These are phyloP conservation scores for Agriopis aurantiaria DNA, from an alignment of 2,888 invertebrate species.

Conservation along the genomic window DNA sequence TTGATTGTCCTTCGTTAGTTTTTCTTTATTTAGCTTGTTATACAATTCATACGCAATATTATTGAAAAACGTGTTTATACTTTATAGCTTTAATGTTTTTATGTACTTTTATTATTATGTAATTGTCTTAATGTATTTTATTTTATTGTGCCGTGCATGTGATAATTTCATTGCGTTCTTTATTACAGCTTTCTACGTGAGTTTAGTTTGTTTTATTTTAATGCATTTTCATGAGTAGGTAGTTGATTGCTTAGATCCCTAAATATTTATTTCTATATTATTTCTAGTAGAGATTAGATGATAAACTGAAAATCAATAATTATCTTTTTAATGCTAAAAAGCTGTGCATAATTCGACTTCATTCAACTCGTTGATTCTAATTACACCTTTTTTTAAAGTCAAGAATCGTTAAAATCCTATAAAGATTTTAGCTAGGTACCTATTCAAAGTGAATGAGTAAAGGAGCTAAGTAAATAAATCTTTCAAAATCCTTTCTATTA, in stretches of 20 bases:
- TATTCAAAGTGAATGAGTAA: too few species aligned
- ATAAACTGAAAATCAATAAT: too few species aligned
- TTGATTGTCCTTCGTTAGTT: neutral
- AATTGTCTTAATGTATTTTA: constrained; percentile 14
- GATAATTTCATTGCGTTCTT: constrained; percentile 49
- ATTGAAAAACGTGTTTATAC: constrained; percentile 42
- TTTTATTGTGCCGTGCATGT: constrained; percentile 50
- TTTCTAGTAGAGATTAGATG: neutral
- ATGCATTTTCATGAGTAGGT: constrained; percentile 3
- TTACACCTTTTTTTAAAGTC: too few species aligned
- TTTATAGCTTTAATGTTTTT: constrained; percentile 1
- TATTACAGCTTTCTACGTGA: constrained; percentile 61
- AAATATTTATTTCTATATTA: neutral
- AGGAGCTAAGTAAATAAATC: too few species aligned
- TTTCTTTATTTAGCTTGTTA: constrained; percentile 36
- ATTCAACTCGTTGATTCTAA: neutral
- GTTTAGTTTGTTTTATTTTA: constrained; percentile 65
- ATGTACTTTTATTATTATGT: constrained; percentile 20
- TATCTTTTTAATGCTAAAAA: neutral
- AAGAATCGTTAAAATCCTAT: too few species aligned
- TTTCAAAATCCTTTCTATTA: neutral
- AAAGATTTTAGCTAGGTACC: too few species aligned
- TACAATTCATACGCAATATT: constrained; percentile 39
- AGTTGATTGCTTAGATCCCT: neutral
- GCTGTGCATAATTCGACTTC: constrained; percentile 22